Evolutionary conservation across 2,888 invertebrate genomes (phyloP).

Genomic region (Venusia cambrica): DNA sequence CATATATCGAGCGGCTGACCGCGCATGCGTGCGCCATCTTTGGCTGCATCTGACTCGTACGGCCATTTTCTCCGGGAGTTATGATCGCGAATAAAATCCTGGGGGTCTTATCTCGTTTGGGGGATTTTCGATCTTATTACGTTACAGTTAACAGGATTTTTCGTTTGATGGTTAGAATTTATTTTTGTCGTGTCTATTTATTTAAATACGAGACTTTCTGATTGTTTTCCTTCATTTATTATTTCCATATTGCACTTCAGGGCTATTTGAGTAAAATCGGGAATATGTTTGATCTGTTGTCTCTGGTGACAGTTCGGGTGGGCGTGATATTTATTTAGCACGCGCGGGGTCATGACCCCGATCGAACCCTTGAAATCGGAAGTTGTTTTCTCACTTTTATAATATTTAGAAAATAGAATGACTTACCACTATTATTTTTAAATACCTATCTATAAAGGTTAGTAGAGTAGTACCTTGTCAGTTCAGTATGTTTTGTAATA

Average conservation of each 20-base stretch:
- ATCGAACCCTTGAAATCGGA: conserved; percentile 12
- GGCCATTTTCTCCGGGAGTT: conserved; percentile 67
- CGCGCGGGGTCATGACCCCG: conserved; percentile 27
- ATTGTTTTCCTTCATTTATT: neutral
- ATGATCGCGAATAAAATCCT: conserved; percentile 40
- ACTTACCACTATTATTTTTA: too few species aligned
- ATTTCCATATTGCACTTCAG: too few species aligned
- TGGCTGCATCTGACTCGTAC: conserved; percentile 58
- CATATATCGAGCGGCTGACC: conserved; percentile 69
- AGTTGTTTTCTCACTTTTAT: conserved; percentile 9
- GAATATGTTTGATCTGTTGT: neutral
- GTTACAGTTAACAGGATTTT: conserved; percentile 8
- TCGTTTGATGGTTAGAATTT: conserved; percentile 7
- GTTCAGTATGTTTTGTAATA: too few species aligned
- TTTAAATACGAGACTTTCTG: conserved; percentile 8
- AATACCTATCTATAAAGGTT: too few species aligned
- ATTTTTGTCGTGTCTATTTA: conserved; percentile 10
- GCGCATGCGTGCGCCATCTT: conserved; percentile 74
- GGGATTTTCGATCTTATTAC: conserved; percentile 21
- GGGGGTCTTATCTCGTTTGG: conserved; percentile 23
- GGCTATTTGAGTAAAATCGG: conserved; percentile 1
- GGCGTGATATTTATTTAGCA: conserved; percentile 12
- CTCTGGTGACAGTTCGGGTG: conserved; percentile 1
- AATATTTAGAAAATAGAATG: conserved; percentile 4
- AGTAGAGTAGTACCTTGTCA: too few species aligned